These are phyloP conservation scores for Sebastes diaconus DNA, from an alignment of 2,797 vertebrate genomes.

Conservation along the genomic window DNA sequence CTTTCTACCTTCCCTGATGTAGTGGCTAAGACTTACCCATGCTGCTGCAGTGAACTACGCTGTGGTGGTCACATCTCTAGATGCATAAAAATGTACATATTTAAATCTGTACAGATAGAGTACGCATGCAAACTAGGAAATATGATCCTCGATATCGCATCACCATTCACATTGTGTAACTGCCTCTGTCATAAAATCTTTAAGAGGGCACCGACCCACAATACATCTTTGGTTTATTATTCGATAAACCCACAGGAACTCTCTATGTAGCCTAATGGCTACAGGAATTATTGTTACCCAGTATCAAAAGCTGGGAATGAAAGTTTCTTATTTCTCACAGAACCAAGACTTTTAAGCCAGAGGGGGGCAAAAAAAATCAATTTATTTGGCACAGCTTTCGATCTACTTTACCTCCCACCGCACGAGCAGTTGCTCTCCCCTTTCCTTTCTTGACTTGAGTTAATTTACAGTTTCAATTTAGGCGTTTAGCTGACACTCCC, in stretches of 20 bases:
- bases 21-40: neutral
- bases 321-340: conserved; percentile 6
- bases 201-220: conserved; percentile 16
- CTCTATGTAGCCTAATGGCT: conserved; percentile 4
- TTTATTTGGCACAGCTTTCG: conserved; percentile 6
- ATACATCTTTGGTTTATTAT: conserved; percentile 40
- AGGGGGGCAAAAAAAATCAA: neutral
- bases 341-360: neutral
- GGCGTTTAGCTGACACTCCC: conserved; percentile 1
- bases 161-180: conserved; percentile 26
- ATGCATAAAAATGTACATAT: conserved; percentile 19
- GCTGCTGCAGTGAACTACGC: neutral
- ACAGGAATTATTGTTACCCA: conserved; percentile 10
- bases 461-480: conserved; percentile 35
- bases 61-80: neutral
- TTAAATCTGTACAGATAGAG: conserved; percentile 16
- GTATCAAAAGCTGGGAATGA: neutral
- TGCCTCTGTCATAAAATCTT: conserved; percentile 36
- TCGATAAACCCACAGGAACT: conserved; percentile 19
- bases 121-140: conserved; percentile 6
- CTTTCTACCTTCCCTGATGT: conserved; percentile 4
- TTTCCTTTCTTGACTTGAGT: conserved; percentile 1
- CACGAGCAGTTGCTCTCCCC: neutral
- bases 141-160: neutral
- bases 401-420: neutral